These are phyloP conservation scores for Babyrousa celebensis DNA, from an alignment of 2,797 vertebrate genomes.

Conservation along the genomic window DNA sequence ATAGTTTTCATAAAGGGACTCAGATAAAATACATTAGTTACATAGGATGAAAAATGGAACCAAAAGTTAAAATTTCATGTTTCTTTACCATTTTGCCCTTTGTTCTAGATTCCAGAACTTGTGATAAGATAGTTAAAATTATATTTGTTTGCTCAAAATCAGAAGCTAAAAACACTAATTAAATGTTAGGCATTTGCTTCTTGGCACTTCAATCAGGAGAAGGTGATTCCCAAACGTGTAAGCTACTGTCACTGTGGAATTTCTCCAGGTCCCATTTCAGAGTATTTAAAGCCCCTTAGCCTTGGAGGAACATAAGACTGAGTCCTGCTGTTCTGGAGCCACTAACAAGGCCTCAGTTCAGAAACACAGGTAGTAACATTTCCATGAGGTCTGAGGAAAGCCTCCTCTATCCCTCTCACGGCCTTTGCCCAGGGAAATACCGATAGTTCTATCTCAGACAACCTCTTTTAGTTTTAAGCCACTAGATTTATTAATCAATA, in stretches of 20 bases:
- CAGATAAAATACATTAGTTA: background rate
- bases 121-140: constrained; percentile 55
- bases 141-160: constrained; percentile 51
- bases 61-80: constrained; percentile 64
- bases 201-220: background rate
- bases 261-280: constrained; percentile 8
- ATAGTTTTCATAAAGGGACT: constrained; percentile 60
- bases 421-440: background rate
- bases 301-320: constrained; percentile 2
- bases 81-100: constrained; percentile 70
- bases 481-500: constrained; percentile 45
- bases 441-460: background rate
- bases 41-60: constrained; percentile 11
- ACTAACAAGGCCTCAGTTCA: constrained; percentile 1
- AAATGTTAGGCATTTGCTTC: constrained; percentile 36
- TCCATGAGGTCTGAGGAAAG: background rate
- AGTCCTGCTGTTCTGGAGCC: background rate
- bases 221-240: background rate
- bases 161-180: constrained; percentile 52
- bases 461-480: constrained; percentile 40
- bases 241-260: background rate
- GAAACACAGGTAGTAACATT: background rate
- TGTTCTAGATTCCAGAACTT: constrained; percentile 43
- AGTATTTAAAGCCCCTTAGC: background rate
- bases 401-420: background rate